Conservation (phyloP, 2,113 vertebrate species). For the Nyctibius bracteatus region DNA sequence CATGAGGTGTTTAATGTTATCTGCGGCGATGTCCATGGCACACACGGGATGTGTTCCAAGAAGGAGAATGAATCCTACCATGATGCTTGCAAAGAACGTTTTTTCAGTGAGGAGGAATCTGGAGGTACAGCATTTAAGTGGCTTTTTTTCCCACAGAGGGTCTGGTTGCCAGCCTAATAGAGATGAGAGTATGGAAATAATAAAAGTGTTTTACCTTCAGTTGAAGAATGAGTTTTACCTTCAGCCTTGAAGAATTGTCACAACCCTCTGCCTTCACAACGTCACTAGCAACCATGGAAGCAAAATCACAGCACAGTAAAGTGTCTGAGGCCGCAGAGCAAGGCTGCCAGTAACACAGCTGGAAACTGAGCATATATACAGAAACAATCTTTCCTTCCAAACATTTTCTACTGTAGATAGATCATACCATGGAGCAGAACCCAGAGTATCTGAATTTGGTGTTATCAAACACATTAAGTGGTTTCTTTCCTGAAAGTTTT, state of each 20-base stretch:
- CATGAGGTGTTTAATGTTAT: slow-evolving; percentile 83
- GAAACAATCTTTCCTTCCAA: neutral
- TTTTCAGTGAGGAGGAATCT: slow-evolving; percentile 77
- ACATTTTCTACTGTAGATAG: neutral
- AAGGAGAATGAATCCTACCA: slow-evolving; percentile 75
- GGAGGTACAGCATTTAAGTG: slow-evolving; percentile 71
- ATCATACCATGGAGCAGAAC: neutral
- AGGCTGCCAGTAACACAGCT: neutral
- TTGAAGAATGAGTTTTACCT: neutral
- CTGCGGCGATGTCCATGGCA: slow-evolving; percentile 70
- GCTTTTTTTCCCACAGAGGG: neutral
- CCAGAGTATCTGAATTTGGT: neutral
- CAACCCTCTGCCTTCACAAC: neutral
- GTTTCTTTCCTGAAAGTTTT: neutral
- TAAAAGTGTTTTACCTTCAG: neutral
- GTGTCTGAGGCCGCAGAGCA: neutral
- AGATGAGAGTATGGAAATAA: neutral
- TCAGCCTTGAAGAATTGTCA: neutral
- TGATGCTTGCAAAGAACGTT: slow-evolving; percentile 78
- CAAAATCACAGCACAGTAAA: neutral
- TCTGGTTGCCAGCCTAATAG: neutral
- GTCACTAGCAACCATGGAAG: neutral
- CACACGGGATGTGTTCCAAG: slow-evolving; percentile 63
- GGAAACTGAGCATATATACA: neutral
- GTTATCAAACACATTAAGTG: neutral